phyloP scores from a whole-genome alignment of 2,888 invertebrate genomes.

The Pherbina coryleti region DNA sequence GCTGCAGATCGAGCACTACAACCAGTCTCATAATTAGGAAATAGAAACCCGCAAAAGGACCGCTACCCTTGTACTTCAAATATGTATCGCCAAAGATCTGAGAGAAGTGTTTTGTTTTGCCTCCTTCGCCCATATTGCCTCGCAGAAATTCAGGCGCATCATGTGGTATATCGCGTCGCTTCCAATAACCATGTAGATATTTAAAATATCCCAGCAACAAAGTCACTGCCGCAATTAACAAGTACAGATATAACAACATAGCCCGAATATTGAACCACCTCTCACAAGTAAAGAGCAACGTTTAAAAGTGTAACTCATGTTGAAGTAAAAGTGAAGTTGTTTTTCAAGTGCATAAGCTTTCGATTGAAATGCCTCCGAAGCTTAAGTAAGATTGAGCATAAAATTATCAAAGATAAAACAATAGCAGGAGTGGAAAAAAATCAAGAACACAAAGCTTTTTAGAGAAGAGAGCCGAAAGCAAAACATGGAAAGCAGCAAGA shows the following conservation, averaged over 20 bases:
- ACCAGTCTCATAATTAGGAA: conserved; percentile 46
- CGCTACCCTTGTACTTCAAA: conserved; percentile 50
- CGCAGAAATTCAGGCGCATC: conserved; percentile 53
- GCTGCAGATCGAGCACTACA: conserved; percentile 52
- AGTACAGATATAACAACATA: conserved; percentile 15
- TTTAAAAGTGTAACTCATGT: too few species aligned
- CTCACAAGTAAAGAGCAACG: too few species aligned
- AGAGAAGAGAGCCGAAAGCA: too few species aligned
- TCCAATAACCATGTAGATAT: conserved; percentile 46
- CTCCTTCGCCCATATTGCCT: conserved; percentile 55
- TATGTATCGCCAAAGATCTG: conserved; percentile 48
- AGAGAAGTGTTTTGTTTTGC: conserved; percentile 46
- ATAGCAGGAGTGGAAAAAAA: too few species aligned
- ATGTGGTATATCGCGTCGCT: conserved; percentile 50
- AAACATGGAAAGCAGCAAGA: too few species aligned
- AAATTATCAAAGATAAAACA: too few species aligned
- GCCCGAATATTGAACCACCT: background rate
- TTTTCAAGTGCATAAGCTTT: too few species aligned
- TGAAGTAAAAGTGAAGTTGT: too few species aligned
- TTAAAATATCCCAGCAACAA: conserved; percentile 21
- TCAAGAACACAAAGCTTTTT: too few species aligned
- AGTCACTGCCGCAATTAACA: conserved; percentile 17
- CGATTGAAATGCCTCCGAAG: too few species aligned
- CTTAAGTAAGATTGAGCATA: too few species aligned
- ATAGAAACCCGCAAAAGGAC: conserved; percentile 57